Evolutionary conservation across 2,113 vertebrate genomes (phyloP), one percentile per base, ranked within the genome.

Genomic region (Peromyscus maniculatus): DNA sequence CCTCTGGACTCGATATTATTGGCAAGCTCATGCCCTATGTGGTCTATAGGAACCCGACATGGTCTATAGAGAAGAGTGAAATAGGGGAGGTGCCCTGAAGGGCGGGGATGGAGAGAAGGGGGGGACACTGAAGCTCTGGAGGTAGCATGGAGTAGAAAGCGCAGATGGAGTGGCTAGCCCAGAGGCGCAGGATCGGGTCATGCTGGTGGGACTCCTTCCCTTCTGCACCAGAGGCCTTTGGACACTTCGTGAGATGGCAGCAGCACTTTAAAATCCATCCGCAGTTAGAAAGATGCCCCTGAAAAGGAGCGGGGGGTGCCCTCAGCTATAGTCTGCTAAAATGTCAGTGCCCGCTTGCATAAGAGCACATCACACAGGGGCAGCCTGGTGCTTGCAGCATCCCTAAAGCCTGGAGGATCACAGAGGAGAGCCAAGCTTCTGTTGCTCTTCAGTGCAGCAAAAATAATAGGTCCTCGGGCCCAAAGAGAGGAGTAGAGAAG

Each of bases 271-370:
- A 49, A 89, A 75, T 26, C 52, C 26, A 17, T 46, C n/a, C 8
- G 1, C n/a, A 84, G 24, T 17, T 36, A 92, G 80, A 36, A 10
- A 22, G 22, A 31, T 22, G 24, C 49, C 66, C 59, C 31, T 78
- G 52, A 52, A 86, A 57, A 91, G 3, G 21, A 57, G 43, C 19
- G 28, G 24, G n/a, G 16, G 31, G 13, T 9, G 17, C 31, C 39
- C 77, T 46, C 26, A 16, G 67, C 72, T 4, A 8, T 1, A 4
- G 15, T 43, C 49, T 55, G 74, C 6, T 87, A 36, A 57, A 87
- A 78, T 0, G 36, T 24, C 82, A 33, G 2, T 0, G 19, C 0
- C 0, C 31, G 39, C 87, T 86, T 77, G 80, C 69, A 26, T 91
- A 39, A 1, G 16, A 79, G 28, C 0, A 1, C 15, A 19, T 33